Conservation (phyloP, 1,140 invertebrate genomes). For the Drosophila orena region DNA sequence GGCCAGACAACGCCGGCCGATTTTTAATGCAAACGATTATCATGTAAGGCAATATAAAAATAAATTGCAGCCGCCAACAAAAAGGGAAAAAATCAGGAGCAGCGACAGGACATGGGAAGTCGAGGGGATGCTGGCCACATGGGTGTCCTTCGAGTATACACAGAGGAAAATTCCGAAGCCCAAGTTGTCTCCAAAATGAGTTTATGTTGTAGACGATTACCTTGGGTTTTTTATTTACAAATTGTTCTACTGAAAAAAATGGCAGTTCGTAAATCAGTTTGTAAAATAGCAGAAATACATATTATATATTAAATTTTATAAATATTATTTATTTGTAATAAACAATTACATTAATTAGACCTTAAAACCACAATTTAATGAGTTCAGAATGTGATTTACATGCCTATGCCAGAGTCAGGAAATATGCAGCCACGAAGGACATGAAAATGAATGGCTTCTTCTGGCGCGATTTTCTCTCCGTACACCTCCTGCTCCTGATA, state of each 20-base stretch:
- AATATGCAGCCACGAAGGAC: neutral
- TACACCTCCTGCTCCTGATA: conserved; percentile 47
- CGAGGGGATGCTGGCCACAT: conserved; percentile 30
- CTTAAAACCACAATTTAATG: neutral
- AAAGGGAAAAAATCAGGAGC: conserved; percentile 17
- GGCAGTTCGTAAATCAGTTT: too few relatives aligned
- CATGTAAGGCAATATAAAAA: conserved; percentile 81
- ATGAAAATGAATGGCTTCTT: neutral
- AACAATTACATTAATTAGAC: neutral
- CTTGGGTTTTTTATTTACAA: too few relatives aligned
- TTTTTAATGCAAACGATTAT: conserved; percentile 81
- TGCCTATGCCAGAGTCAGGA: too few relatives aligned
- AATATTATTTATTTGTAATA: too few relatives aligned
- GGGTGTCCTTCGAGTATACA: conserved; percentile 30
- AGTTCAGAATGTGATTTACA: neutral
- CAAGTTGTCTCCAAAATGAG: neutral
- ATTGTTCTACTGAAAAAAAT: too few relatives aligned
- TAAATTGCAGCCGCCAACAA: conserved; percentile 59
- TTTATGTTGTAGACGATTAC: too few relatives aligned
- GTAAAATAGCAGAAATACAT: neutral
- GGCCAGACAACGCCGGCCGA: conserved; percentile 48
- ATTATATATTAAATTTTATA: neutral
- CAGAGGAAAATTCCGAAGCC: neutral
- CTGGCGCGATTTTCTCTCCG: neutral
- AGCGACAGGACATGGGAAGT: conserved; percentile 17